These are phyloP conservation scores for Actinia equina DNA, from an alignment of 64 coral and sea anemone genomes.

Conservation along the genomic window DNA sequence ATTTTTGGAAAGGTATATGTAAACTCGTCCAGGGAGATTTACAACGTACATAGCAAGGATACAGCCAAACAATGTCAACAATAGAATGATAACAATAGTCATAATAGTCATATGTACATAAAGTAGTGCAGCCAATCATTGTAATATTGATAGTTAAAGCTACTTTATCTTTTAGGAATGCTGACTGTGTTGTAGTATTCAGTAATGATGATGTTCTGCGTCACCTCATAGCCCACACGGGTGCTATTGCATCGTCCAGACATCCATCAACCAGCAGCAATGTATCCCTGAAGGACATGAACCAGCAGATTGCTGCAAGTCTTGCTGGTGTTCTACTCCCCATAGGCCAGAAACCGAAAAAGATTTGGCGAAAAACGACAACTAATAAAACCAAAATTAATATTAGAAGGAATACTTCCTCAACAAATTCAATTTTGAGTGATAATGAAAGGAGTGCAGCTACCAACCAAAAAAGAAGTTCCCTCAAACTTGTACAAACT, in stretches of 20 bases:
- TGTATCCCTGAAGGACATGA: conserved; percentile 87
- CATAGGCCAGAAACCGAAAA: conserved; percentile 64
- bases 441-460: background rate
- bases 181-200: conserved; percentile 74
- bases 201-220: conserved; percentile 90
- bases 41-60: too few relatives aligned
- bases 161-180: conserved; percentile 49
- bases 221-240: conserved; percentile 43
- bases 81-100: too few relatives aligned
- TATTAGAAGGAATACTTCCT: background rate
- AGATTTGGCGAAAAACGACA: conserved; percentile 20
- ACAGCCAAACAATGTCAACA: too few relatives aligned
- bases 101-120: too few relatives aligned
- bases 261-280: conserved; percentile 6
- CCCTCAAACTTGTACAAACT: background rate
- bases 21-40: too few relatives aligned
- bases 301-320: conserved; percentile 62
- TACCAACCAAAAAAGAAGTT: background rate
- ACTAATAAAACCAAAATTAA: background rate
- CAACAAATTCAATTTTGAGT: background rate
- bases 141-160: too few relatives aligned
- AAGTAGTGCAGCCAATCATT: too few relatives aligned
- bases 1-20: too few relatives aligned
- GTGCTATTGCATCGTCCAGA: conserved; percentile 4
- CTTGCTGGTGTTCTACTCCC: conserved; percentile 79